Base-by-base conservation (phyloP, 2,888 invertebrate species). In the Synergus itoensis region DNA sequence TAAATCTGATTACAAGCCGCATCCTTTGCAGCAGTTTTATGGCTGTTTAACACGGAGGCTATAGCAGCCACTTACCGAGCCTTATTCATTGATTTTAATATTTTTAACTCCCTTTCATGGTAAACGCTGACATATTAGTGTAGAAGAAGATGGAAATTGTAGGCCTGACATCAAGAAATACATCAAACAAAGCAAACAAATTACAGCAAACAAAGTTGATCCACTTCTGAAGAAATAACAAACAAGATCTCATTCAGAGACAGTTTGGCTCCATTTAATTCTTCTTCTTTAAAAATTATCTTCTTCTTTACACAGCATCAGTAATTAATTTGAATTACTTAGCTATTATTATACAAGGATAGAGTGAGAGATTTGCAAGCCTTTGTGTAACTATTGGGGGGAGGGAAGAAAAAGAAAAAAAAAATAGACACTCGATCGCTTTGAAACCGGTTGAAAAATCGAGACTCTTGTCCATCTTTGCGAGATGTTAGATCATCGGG, bases 401-500 rank as follows among this genome's bases (percentile, higher is more conserved):
- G 60, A 21, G 60, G 60, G 60, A n/a, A 53, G 1, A n/a, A 53
- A 53, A 8, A n/a, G n/a, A n/a, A 7, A n/a, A n/a, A 60, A 4
- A 9, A 18, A 11, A 18, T 1, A 21, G 18, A 12, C 1, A 21
- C 3, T 18, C 1, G 12, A 60, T n/a, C 53, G 53, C n/a, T 16
- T 53, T 16, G n/a, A 60, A 60, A 60, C 60, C 60, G 21, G 60
- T 60, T 60, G 21, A 60, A 60, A 60, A 21, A 60, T 60, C 8
- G n/a, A 60, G 60, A 12, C 21, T 45, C 45, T 21, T 53, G 53
- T 60, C 60, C 60, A 60, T 60, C 21, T 53, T n/a, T 53, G 53
- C 53, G 67, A 76, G 62, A 79, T 75, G 73, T 48, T 73, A 76
- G 81, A 83, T 83, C 83, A 83, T 82, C 80, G 82, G 87, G 88